Percentiles rank a stretch among this genome's conserved stretches.
Evolutionary conservation across 1,140 invertebrate genomes (phyloP).

Genomic region (Papilio machaon): DNA sequence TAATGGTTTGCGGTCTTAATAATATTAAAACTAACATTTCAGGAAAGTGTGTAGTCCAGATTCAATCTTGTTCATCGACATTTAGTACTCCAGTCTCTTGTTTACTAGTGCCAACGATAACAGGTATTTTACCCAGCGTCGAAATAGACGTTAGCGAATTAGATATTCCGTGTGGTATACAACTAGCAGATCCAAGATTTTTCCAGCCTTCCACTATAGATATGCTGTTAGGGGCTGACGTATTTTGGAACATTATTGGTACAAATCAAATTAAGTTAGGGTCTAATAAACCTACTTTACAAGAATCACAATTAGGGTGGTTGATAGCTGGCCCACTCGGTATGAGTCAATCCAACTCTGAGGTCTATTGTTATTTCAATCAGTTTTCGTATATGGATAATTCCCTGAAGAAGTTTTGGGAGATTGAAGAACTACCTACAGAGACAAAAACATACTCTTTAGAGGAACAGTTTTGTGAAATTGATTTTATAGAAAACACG

Average conservation of each 20-base stretch:
- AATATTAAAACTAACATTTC: constrained; percentile 22
- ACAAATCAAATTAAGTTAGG: constrained; percentile 27
- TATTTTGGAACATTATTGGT: constrained; percentile 28
- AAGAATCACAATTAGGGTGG: constrained; percentile 44
- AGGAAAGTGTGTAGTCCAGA: constrained; percentile 8
- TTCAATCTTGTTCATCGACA: constrained; percentile 4
- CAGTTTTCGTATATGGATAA: constrained; percentile 32
- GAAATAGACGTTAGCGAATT: neutral
- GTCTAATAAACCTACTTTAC: neutral
- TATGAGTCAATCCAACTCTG: neutral
- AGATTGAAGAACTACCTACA: constrained; percentile 45
- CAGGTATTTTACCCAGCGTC: neutral
- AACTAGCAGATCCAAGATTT: neutral
- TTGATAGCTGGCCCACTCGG: constrained; percentile 45
- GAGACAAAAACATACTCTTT: constrained; percentile 39
- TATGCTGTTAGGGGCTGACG: constrained; percentile 22
- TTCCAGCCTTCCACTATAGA: constrained; percentile 22
- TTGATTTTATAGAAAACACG: constrained; percentile 52
- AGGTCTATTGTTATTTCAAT: constrained; percentile 42
- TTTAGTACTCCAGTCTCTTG: neutral
- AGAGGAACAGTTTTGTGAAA: constrained; percentile 52
- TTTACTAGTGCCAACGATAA: constrained; percentile 26
- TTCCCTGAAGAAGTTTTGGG: constrained; percentile 47
- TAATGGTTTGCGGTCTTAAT: constrained; percentile 4
- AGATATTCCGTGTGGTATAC: neutral